Conservation (phyloP, 2,888 invertebrate species). For the Andrena flavipes region DNA sequence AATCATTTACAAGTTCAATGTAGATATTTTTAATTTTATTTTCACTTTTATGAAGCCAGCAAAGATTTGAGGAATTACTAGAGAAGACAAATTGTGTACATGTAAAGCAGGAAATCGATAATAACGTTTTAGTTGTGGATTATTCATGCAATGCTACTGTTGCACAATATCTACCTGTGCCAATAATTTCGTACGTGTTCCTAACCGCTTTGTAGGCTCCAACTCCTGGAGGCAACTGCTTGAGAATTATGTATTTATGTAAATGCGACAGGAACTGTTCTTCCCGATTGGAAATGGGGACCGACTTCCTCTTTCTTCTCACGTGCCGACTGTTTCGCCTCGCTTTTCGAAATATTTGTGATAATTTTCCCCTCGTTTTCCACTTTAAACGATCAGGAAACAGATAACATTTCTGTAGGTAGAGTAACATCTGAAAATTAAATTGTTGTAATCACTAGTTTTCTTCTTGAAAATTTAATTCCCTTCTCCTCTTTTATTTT, state of each 20-base stretch:
- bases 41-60: not conserved
- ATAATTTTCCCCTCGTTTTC: not conserved
- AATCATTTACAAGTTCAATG: not conserved
- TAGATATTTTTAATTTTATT: not conserved
- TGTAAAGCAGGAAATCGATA: not conserved
- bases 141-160: not conserved
- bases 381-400: not conserved
- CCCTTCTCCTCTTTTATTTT: no score
- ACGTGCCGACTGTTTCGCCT: not conserved
- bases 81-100: not conserved
- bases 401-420: no score
- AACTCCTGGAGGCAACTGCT: not conserved
- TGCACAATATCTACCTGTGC: not conserved
- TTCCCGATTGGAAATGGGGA: constrained; percentile 9
- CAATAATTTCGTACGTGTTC: not conserved
- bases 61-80: not conserved
- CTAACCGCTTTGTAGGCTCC: not conserved
- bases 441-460: no score
- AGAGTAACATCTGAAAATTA: no score
- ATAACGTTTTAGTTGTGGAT: not conserved
- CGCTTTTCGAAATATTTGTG: not conserved
- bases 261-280: constrained; percentile 26
- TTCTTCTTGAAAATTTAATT: no score
- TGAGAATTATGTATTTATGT: constrained; percentile 34
- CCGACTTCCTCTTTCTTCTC: not conserved